Percentiles rank a stretch among this genome's conserved stretches.
These are phyloP conservation scores for Pilophorus perplexus DNA, from an alignment of 2,888 invertebrate species.

Conservation along the genomic window DNA sequence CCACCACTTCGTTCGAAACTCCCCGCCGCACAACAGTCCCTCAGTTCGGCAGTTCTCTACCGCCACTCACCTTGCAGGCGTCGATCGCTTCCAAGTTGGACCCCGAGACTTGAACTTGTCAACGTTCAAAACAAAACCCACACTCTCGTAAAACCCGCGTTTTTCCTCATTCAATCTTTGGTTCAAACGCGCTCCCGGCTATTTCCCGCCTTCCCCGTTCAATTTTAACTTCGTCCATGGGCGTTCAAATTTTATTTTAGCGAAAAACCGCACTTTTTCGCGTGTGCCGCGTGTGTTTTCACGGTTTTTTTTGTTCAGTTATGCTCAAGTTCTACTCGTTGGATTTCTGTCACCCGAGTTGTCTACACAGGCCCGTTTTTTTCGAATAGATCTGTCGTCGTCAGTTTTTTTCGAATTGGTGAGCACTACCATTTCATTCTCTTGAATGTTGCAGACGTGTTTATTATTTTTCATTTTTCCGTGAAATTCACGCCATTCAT, in stretches of 20 bases:
- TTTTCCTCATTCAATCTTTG: not conserved
- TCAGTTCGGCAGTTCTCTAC: constrained; percentile 15
- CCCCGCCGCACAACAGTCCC: no score
- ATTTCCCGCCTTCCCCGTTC: not conserved
- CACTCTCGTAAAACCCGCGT: not conserved
- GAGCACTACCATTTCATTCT: no score
- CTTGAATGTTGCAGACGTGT: no score
- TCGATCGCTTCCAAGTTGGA: not conserved
- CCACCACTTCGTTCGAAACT: no score
- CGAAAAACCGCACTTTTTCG: not conserved
- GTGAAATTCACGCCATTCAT: no score
- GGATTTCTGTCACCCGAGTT: constrained; percentile 19
- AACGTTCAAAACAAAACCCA: constrained; percentile 9
- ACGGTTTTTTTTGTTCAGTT: constrained; percentile 6
- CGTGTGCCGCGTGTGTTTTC: constrained; percentile 25
- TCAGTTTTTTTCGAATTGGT: no score
- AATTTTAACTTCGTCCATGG: not conserved
- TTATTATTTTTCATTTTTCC: no score
- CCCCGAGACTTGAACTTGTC: not conserved
- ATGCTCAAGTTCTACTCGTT: constrained; percentile 11
- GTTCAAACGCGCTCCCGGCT: not conserved
- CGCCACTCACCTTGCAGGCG: constrained; percentile 5
- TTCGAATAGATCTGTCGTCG: not conserved
- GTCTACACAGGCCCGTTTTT: constrained; percentile 11
- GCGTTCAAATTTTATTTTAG: not conserved